Evolutionary conservation across 2,113 vertebrate species (phyloP).

Genomic region (Caranx ignobilis): DNA sequence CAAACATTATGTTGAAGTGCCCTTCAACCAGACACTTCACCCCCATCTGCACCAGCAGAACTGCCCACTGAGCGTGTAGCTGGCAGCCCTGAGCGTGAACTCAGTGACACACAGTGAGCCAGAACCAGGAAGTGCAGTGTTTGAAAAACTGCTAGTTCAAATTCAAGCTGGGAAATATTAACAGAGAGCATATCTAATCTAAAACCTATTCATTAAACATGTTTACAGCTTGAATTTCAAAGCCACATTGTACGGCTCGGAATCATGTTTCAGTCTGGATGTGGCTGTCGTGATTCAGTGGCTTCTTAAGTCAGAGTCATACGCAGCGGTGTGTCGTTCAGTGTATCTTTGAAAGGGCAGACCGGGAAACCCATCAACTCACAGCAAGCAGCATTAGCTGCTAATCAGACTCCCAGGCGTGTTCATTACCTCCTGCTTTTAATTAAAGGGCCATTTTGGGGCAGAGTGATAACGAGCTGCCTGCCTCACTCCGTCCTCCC

Average conservation of each 20-base stretch:
- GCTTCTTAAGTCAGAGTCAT: slow-evolving; percentile 17
- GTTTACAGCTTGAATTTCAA: not conserved
- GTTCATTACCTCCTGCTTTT: slow-evolving; percentile 79
- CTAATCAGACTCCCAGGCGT: slow-evolving; percentile 73
- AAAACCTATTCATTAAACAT: not conserved
- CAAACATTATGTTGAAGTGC: not conserved
- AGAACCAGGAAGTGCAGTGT: not conserved
- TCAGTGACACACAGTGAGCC: no score
- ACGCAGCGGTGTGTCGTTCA: slow-evolving; percentile 15
- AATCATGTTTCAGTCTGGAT: slow-evolving; percentile 23
- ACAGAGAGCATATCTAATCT: not conserved
- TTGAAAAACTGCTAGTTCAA: not conserved
- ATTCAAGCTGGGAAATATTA: not conserved
- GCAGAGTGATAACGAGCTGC: slow-evolving; percentile 66
- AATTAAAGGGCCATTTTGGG: slow-evolving; percentile 78
- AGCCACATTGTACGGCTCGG: not conserved
- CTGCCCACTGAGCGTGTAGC: no score
- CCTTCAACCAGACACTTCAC: not conserved
- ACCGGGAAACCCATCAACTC: slow-evolving; percentile 54
- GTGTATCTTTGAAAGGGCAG: slow-evolving; percentile 52
- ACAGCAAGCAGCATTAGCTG: slow-evolving; percentile 70
- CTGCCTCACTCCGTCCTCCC: slow-evolving; percentile 30
- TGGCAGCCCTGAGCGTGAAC: no score
- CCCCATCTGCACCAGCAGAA: no score
- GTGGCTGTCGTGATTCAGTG: slow-evolving; percentile 9